Evolutionary conservation across 2,113 vertebrate species (phyloP).

Genomic region (Callipepla squamata): DNA sequence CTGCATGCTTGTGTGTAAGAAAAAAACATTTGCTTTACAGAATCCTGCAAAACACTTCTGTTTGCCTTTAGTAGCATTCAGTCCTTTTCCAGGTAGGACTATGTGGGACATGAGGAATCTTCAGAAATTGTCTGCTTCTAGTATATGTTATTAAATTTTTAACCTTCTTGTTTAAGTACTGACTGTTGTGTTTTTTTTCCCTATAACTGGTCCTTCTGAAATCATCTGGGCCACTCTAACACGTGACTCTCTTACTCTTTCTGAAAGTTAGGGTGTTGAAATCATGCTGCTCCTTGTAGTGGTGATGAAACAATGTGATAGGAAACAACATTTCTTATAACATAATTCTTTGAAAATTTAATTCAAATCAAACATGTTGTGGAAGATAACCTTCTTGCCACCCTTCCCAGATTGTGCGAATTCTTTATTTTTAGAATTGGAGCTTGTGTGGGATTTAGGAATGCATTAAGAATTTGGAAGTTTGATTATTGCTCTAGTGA

Average conservation of each 20-base stretch:
- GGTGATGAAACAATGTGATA: background rate
- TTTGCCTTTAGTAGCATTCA: background rate
- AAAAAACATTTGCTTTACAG: background rate
- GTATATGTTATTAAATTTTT: background rate
- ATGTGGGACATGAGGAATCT: background rate
- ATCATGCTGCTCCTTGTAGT: background rate
- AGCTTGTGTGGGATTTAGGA: background rate
- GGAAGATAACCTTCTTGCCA: background rate
- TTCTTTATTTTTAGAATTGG: background rate
- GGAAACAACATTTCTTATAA: background rate
- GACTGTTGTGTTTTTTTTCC: background rate
- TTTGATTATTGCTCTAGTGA: background rate
- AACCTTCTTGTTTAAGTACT: background rate
- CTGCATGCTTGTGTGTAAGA: background rate
- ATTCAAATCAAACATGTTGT: background rate
- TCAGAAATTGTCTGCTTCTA: background rate
- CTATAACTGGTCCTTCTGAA: background rate
- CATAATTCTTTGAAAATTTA: background rate
- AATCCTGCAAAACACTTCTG: background rate
- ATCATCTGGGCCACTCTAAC: background rate
- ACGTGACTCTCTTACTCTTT: too few species aligned
- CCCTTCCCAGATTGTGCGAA: background rate
- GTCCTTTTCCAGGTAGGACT: background rate
- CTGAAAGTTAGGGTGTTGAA: background rate
- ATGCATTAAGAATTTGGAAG: background rate